Evolutionary conservation across 2,888 invertebrate species (phyloP).

Genomic region (Drosophila leonis): DNA sequence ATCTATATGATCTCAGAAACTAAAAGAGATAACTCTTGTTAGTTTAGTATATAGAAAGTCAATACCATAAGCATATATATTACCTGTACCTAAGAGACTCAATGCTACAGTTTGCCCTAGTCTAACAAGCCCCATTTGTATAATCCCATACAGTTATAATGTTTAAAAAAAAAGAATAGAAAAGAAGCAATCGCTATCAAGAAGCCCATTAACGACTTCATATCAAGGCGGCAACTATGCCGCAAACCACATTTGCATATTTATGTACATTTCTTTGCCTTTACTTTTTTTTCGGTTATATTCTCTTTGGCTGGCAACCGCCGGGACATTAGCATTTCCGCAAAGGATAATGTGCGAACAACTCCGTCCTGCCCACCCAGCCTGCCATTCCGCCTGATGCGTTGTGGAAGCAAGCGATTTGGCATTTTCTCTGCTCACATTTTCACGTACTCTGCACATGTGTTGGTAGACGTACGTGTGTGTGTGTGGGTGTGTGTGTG

Average conservation of each 20-base stretch:
- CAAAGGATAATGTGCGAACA: slow-evolving; percentile 67
- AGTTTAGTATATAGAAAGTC: background rate
- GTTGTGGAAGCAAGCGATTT: slow-evolving; percentile 45
- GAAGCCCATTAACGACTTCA: slow-evolving; percentile 72
- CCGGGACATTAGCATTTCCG: slow-evolving; percentile 70
- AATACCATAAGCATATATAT: background rate
- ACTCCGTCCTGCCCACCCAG: background rate
- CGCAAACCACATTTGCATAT: slow-evolving; percentile 73
- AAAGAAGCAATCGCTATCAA: slow-evolving; percentile 51
- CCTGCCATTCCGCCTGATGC: slow-evolving; percentile 1
- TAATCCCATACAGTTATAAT: slow-evolving; percentile 6
- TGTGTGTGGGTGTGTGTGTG: slow-evolving; percentile 10
- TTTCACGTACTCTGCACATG: slow-evolving; percentile 55
- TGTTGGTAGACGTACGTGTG: slow-evolving; percentile 4
- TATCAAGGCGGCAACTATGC: slow-evolving; percentile 74
- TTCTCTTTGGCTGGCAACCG: slow-evolving; percentile 27
- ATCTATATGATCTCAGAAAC: background rate
- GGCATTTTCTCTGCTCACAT: slow-evolving; percentile 64
- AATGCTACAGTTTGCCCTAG: background rate
- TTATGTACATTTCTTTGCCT: slow-evolving; percentile 55
- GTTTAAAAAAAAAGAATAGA: slow-evolving; percentile 19
- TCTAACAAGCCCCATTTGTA: background rate
- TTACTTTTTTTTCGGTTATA: slow-evolving; percentile 58
- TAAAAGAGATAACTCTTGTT: background rate
- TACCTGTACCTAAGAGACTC: background rate